A percentile compares a stretch with the other conserved stretches of the same genome.
Conservation (phyloP, 2,797 vertebrate species). For the Acrossocheilus wenchowensis region DNA sequence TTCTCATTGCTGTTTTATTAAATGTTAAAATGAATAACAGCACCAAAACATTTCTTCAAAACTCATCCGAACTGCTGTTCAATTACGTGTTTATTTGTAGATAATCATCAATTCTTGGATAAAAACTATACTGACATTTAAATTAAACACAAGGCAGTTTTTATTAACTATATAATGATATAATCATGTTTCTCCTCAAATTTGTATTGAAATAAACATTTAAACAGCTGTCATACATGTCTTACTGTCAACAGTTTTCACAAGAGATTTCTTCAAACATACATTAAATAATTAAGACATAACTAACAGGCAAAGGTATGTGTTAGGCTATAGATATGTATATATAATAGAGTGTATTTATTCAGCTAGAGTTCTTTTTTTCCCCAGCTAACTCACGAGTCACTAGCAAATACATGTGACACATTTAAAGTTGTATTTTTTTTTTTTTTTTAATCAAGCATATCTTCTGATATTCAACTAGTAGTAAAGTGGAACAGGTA, state of each 20-base stretch:
- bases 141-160: background rate
- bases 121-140: background rate
- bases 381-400: background rate
- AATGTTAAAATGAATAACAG: background rate
- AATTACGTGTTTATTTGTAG: background rate
- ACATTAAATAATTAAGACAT: background rate
- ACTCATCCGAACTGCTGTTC: background rate
- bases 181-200: background rate
- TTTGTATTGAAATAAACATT: background rate
- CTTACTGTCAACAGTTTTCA: background rate
- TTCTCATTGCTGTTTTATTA: background rate
- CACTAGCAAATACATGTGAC: background rate
- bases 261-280: background rate
- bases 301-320: background rate
- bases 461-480: background rate
- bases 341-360: background rate
- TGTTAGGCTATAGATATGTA: too few species aligned
- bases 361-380: background rate
- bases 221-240: background rate
- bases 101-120: background rate
- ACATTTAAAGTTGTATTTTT: background rate
- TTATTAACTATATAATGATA: background rate
- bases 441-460: background rate
- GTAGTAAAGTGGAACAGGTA: background rate
- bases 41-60: background rate